These are phyloP conservation scores for Drosophila nigricruria DNA, from an alignment of 2,888 invertebrate species.

Conservation along the genomic window DNA sequence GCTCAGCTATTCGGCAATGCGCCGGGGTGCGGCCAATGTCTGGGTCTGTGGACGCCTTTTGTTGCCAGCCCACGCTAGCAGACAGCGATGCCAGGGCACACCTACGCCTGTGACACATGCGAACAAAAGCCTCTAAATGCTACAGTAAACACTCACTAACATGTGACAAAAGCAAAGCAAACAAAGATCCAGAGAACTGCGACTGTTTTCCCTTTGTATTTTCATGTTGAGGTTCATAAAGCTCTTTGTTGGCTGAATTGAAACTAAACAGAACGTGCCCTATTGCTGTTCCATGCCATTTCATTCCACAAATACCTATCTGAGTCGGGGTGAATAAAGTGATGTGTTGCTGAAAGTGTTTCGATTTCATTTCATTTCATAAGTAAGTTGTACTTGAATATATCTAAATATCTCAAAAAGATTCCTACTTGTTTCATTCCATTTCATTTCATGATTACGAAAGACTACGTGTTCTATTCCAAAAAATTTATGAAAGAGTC, in stretches of 20 bases:
- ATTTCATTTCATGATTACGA: not conserved
- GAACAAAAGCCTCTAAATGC: conserved; percentile 23
- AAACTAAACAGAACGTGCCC: not conserved
- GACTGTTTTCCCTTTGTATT: not conserved
- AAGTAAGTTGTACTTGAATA: not conserved
- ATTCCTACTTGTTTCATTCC: not conserved
- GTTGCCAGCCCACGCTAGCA: conserved; percentile 40
- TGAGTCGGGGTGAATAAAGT: not conserved
- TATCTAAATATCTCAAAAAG: no score
- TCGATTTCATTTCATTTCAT: not conserved
- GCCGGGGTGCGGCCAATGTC: conserved; percentile 21
- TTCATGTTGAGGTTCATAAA: not conserved
- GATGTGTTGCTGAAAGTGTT: not conserved
- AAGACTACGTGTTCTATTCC: no score
- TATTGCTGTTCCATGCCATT: not conserved
- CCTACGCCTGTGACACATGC: conserved; percentile 32
- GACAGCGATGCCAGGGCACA: conserved; percentile 29
- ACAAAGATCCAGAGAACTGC: not conserved
- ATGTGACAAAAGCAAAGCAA: not conserved
- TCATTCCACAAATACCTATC: not conserved
- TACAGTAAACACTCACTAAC: conserved; percentile 36
- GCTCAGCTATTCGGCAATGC: not conserved
- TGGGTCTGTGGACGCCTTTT: conserved; percentile 16
- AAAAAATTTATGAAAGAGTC: no score
- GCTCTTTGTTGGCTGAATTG: not conserved